A percentile compares a stretch with the other conserved stretches of the same genome.
Conservation (phyloP, 1,140 invertebrate species). For the Lepidotrigona ventralis region DNA sequence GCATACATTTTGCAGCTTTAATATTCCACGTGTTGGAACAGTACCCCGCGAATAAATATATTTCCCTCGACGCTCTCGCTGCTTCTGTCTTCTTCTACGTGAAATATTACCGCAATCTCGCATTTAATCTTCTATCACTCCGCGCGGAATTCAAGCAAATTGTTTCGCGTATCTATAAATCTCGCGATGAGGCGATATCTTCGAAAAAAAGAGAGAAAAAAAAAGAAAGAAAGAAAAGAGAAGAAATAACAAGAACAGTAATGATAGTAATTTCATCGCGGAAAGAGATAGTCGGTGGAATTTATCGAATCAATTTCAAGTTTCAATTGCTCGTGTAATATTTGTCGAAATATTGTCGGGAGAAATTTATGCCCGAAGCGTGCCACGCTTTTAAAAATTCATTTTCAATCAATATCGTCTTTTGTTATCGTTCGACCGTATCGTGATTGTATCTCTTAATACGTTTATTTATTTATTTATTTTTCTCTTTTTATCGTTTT, state of each 20-base stretch:
- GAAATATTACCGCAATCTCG: not conserved
- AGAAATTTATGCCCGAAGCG: not conserved
- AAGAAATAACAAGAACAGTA: too few relatives aligned
- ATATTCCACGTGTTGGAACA: slow-evolving; percentile 9
- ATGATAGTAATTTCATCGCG: not conserved
- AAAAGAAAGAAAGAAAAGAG: too few relatives aligned
- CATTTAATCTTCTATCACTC: not conserved
- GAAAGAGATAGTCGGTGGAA: not conserved
- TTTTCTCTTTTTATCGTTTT: too few relatives aligned
- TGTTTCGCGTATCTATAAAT: not conserved
- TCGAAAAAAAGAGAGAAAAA: not conserved
- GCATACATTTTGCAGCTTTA: slow-evolving; percentile 18
- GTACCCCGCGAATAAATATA: slow-evolving; percentile 7
- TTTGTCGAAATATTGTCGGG: not conserved
- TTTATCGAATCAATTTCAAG: not conserved
- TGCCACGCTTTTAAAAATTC: not conserved
- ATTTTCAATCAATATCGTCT: not conserved
- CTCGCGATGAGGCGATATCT: not conserved
- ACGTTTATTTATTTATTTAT: too few relatives aligned
- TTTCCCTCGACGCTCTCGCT: not conserved
- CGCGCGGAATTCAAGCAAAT: not conserved
- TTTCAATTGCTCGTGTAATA: not conserved
- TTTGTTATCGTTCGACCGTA: not conserved
- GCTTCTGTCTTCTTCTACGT: not conserved
- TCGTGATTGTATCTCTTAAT: not conserved